phyloP scores from a whole-genome alignment of 1,140 invertebrate genomes.

The Drosophila rufa region DNA sequence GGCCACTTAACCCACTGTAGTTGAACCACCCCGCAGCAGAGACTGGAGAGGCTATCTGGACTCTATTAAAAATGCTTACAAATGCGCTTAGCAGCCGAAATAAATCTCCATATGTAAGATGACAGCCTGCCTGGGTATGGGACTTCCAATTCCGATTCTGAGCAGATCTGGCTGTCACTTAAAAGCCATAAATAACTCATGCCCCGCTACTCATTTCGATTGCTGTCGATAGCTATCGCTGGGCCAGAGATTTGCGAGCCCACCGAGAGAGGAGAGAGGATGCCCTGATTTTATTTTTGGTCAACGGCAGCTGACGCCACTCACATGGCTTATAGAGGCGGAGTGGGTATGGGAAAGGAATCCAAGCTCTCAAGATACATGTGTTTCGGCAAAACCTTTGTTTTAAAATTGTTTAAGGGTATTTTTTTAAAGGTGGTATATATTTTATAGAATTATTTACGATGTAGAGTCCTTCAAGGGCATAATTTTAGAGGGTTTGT shows the following conservation, averaged over 20 bases:
- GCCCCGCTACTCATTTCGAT: constrained; percentile 65
- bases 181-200: constrained; percentile 81
- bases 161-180: constrained; percentile 66
- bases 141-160: constrained; percentile 13
- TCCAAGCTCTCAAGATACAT: neutral
- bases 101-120: constrained; percentile 80
- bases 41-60: constrained; percentile 16
- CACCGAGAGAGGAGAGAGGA: neutral
- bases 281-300: constrained; percentile 24
- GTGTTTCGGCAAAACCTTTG: neutral
- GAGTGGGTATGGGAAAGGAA: neutral
- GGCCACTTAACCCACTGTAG: constrained; percentile 61
- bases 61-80: constrained; percentile 80
- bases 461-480: too few species aligned
- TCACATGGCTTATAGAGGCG: constrained; percentile 46
- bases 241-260: neutral
- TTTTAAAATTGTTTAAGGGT: neutral
- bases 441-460: too few species aligned
- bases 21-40: constrained; percentile 9
- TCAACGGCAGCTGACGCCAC: constrained; percentile 61
- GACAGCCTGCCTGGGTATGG: constrained; percentile 39
- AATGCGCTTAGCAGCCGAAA: constrained; percentile 75
- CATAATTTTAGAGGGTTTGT: too few species aligned
- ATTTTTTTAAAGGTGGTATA: neutral
- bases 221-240: constrained; percentile 75